Percentiles rank a stretch among this genome's conserved stretches.
These are phyloP conservation scores for Desmodus rotundus DNA, from an alignment of 2,113 vertebrate species.

Conservation along the genomic window DNA sequence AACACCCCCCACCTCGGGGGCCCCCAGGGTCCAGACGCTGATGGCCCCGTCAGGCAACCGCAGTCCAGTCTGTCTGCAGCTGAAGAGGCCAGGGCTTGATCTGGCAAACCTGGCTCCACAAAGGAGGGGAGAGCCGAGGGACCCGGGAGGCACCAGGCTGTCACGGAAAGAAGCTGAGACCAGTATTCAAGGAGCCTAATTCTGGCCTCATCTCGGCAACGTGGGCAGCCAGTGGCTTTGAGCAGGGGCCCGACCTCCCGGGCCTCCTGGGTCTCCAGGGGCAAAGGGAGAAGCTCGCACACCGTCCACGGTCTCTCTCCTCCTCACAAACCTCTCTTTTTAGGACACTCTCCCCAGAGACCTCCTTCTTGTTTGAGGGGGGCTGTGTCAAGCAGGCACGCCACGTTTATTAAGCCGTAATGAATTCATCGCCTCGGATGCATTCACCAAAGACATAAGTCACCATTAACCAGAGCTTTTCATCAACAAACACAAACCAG, in stretches of 20 bases:
- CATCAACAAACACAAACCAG: background rate
- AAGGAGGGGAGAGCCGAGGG: background rate
- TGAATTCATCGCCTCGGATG: constrained; percentile 25
- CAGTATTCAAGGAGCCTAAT: background rate
- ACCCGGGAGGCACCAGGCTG: background rate
- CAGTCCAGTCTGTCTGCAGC: background rate
- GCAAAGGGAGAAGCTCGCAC: background rate
- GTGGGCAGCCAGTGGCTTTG: background rate
- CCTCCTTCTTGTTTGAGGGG: background rate
- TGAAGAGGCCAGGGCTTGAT: background rate
- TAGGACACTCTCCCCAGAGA: background rate
- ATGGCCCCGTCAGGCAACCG: accelerated
- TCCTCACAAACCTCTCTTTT: background rate
- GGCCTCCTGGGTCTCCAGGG: background rate
- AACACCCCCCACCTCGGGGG: background rate
- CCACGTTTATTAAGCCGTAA: constrained; percentile 33
- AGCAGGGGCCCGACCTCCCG: too few species aligned
- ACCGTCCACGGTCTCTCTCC: background rate
- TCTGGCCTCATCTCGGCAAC: background rate
- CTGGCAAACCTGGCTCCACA: too few species aligned
- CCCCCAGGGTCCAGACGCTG: background rate
- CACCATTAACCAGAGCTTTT: constrained; percentile 16
- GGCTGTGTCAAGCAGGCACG: background rate
- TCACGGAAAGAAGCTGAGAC: accelerated
- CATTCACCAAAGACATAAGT: constrained; percentile 17